Evolutionary conservation across 35 echinoderm and acorn worm species (phyloP).

Genomic region (Nesometra sesokonis): DNA sequence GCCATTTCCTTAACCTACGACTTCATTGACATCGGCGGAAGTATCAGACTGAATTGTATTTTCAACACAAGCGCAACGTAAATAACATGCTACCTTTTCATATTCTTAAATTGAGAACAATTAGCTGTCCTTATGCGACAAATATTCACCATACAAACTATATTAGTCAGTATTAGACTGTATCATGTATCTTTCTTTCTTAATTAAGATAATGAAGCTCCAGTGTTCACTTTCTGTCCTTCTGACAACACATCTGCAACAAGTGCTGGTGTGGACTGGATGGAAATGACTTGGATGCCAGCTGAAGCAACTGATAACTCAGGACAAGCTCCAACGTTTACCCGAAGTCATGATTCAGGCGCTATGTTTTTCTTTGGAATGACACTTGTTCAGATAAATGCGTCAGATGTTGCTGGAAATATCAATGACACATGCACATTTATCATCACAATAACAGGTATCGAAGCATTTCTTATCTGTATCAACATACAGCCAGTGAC

Average conservation of each 20-base stretch:
- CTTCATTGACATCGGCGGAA: too few species aligned
- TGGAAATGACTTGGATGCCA: conserved; percentile 13
- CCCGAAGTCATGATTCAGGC: conserved; percentile 3
- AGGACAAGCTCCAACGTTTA: not conserved
- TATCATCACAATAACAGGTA: conserved; percentile 30
- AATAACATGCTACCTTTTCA: too few species aligned
- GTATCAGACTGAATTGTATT: too few species aligned
- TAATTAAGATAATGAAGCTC: conserved; percentile 11
- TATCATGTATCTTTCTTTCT: too few species aligned
- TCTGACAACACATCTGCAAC: conserved; percentile 9
- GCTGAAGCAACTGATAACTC: conserved; percentile 35
- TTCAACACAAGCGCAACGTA: too few species aligned
- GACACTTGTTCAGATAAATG: conserved; percentile 18
- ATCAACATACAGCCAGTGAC: too few species aligned
- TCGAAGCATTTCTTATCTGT: too few species aligned
- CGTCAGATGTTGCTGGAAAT: conserved; percentile 25
- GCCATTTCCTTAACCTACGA: too few species aligned
- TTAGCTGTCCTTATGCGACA: too few species aligned
- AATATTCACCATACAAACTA: too few species aligned
- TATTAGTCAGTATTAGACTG: too few species aligned
- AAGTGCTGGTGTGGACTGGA: conserved; percentile 7
- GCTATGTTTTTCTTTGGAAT: not conserved
- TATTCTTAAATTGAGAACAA: too few species aligned
- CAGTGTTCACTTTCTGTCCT: conserved; percentile 23
- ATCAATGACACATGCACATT: conserved; percentile 20